Conservation (phyloP, 2,888 invertebrate species). For the Ceramica pisi region DNA sequence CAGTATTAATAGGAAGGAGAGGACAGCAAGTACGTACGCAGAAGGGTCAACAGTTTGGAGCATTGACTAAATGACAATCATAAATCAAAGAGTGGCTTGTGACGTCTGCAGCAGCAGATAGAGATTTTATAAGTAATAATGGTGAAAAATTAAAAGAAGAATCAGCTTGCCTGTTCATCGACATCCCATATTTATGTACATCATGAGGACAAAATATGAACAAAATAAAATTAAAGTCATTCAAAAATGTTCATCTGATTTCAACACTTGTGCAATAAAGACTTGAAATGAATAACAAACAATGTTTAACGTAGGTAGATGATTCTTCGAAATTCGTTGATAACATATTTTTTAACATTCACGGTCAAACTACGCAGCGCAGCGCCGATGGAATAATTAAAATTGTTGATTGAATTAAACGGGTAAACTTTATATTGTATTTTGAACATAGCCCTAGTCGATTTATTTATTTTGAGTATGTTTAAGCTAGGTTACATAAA, state of each 20-base stretch:
- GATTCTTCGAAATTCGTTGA: constrained; percentile 44
- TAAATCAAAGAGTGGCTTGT: too few relatives aligned
- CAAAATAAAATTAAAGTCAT: not conserved
- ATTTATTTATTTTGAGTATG: not conserved
- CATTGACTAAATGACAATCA: too few relatives aligned
- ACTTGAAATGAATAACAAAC: constrained; percentile 30
- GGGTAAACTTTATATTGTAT: constrained; percentile 11
- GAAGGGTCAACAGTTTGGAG: too few relatives aligned
- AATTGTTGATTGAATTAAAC: constrained; percentile 3
- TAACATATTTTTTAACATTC: constrained; percentile 43
- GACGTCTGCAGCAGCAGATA: too few relatives aligned
- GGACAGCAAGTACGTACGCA: too few relatives aligned
- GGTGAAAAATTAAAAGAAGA: too few relatives aligned
- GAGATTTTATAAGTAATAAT: too few relatives aligned
- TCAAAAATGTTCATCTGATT: constrained; percentile 6
- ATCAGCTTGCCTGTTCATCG: not conserved
- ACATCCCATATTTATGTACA: not conserved
- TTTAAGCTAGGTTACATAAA: not conserved
- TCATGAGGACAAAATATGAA: not conserved
- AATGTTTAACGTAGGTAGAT: constrained; percentile 34
- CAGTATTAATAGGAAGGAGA: too few relatives aligned
- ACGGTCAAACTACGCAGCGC: constrained; percentile 37
- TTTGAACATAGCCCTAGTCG: not conserved
- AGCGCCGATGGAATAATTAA: constrained; percentile 23
- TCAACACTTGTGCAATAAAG: constrained; percentile 39